Evolutionary conservation across 2,797 vertebrate genomes (phyloP).

Genomic region (Stomatorhinus walkeri): DNA sequence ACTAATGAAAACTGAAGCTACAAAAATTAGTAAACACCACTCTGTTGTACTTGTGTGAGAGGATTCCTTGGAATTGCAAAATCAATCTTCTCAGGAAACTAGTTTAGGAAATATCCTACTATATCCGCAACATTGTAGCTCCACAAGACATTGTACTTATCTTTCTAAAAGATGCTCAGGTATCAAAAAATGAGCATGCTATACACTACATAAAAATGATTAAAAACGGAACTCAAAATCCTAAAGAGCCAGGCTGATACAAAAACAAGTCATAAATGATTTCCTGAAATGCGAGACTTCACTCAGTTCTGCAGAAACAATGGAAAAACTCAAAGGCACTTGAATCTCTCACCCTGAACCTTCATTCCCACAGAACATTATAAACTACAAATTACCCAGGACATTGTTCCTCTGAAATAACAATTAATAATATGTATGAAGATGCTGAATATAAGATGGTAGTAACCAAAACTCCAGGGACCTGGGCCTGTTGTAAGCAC

Average conservation of each 20-base stretch:
- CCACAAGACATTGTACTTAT: neutral
- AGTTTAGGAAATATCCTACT: neutral
- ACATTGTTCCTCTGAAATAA: neutral
- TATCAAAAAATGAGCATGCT: neutral
- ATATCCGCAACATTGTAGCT: neutral
- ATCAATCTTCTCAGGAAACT: neutral
- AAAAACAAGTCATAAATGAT: neutral
- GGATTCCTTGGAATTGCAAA: neutral
- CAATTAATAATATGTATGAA: neutral
- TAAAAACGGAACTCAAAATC: neutral
- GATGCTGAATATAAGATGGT: neutral
- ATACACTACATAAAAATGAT: neutral
- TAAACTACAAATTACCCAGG: neutral
- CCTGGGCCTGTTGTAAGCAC: neutral
- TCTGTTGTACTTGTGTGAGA: neutral
- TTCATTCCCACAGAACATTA: neutral
- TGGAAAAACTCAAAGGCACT: neutral
- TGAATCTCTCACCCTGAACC: neutral
- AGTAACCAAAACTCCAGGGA: neutral
- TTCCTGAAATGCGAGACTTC: neutral
- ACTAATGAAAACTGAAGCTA: neutral
- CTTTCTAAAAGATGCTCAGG: neutral
- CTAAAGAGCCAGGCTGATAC: neutral
- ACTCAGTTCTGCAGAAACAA: neutral
- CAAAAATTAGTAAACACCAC: neutral